phyloP scores from a whole-genome alignment of 2,888 invertebrate genomes.

The Teleogryllus oceanicus region DNA sequence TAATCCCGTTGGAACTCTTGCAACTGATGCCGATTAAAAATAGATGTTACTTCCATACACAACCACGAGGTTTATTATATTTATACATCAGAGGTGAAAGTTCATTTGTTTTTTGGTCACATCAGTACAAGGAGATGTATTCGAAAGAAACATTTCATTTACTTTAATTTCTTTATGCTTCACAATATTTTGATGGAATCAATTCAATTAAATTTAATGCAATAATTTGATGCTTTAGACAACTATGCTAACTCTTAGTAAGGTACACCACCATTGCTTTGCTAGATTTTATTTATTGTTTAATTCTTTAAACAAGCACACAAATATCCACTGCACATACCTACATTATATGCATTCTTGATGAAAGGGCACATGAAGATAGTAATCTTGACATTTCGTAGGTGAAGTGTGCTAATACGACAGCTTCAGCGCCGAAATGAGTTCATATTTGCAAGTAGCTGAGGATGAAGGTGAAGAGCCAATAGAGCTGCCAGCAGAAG shows the following conservation, averaged over 20 bases:
- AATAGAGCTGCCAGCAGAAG: slow-evolving; percentile 56
- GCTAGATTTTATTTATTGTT: background rate
- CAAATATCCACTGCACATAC: background rate
- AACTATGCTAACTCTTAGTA: too few species aligned
- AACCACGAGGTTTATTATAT: slow-evolving; percentile 6
- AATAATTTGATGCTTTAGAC: too few species aligned
- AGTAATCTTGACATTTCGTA: slow-evolving; percentile 11
- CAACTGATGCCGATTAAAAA: too few species aligned
- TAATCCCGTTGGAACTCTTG: too few species aligned
- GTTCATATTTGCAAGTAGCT: slow-evolving; percentile 55
- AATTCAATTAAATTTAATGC: too few species aligned
- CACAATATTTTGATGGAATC: too few species aligned
- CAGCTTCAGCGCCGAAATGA: slow-evolving; percentile 47
- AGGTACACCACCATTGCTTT: too few species aligned
- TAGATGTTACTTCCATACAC: background rate
- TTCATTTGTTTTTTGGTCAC: background rate
- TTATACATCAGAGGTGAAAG: background rate
- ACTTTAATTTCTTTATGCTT: too few species aligned
- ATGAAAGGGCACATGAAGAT: slow-evolving; percentile 18
- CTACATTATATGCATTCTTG: slow-evolving; percentile 20
- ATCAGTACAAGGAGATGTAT: too few species aligned
- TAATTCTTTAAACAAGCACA: slow-evolving; percentile 12
- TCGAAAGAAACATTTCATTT: too few species aligned
- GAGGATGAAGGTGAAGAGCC: slow-evolving; percentile 56
- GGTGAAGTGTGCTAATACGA: slow-evolving; percentile 9